These are phyloP conservation scores for Drosophila emarginata DNA, from an alignment of 2,888 invertebrate genomes.

Conservation along the genomic window DNA sequence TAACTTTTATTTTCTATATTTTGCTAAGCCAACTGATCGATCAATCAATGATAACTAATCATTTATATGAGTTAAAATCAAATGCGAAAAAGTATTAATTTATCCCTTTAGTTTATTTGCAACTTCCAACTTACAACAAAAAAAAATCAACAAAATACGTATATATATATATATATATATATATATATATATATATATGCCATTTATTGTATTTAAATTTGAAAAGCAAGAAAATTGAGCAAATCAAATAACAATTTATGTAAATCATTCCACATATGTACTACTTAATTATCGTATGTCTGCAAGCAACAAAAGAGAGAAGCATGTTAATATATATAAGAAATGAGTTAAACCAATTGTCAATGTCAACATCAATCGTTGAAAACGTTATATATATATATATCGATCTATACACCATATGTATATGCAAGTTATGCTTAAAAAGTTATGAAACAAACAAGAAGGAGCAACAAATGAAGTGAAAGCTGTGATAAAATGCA, in stretches of 20 bases:
- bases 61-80: constrained; percentile 32
- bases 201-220: constrained; percentile 76
- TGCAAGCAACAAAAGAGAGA: constrained; percentile 43
- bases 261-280: constrained; percentile 68
- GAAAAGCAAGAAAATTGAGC: constrained; percentile 30
- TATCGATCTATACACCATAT: constrained; percentile 53
- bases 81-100: constrained; percentile 41
- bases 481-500: constrained; percentile 69
- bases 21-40: constrained; percentile 9
- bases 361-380: background rate
- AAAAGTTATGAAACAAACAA: constrained; percentile 45
- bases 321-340: constrained; percentile 48
- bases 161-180: constrained; percentile 25
- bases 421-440: constrained; percentile 74
- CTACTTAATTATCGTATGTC: constrained; percentile 10
- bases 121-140: constrained; percentile 40
- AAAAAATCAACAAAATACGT: constrained; percentile 13
- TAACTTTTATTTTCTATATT: background rate
- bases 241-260: constrained; percentile 50
- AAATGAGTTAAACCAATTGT: constrained; percentile 22
- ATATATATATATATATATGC: constrained; percentile 46
- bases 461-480: constrained; percentile 61
- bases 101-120: constrained; percentile 35
- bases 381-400: constrained; percentile 29
- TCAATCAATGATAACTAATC: background rate